Evolutionary conservation across 1,140 invertebrate species (phyloP).

Genomic region (Dreissena polymorpha): DNA sequence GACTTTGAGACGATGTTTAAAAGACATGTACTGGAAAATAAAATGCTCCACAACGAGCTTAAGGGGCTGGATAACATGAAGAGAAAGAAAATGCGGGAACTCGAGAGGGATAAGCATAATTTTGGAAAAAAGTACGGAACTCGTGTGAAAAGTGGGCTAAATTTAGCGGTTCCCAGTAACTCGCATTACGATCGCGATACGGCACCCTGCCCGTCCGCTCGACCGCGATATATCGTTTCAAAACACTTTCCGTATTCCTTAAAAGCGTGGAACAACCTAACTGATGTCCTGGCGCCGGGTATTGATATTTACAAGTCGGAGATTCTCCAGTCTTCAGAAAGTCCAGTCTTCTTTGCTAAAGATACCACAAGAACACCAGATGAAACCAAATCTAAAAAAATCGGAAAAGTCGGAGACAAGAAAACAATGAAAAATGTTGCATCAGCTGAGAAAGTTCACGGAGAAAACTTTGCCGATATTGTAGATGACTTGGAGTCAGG

Average conservation of each 20-base stretch:
- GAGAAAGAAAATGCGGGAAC: constrained; percentile 27
- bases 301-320: constrained; percentile 39
- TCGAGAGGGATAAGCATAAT: constrained; percentile 18
- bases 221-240: constrained; percentile 24
- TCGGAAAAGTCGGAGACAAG: background rate
- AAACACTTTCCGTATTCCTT: constrained; percentile 27
- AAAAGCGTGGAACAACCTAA: constrained; percentile 31
- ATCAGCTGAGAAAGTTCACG: background rate
- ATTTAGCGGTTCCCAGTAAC: background rate
- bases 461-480: background rate
- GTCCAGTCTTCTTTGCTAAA: background rate
- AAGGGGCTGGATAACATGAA: constrained; percentile 25
- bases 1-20: constrained; percentile 41
- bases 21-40: constrained; percentile 25
- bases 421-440: background rate
- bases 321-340: constrained; percentile 5
- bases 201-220: background rate
- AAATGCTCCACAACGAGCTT: constrained; percentile 21
- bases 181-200: background rate
- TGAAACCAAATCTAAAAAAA: background rate
- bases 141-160: background rate
- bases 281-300: constrained; percentile 1
- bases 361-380: background rate
- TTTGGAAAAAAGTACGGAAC: constrained; percentile 4
- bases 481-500: background rate